phyloP scores from a whole-genome alignment of 2,888 invertebrate species.

The Adelphocoris suturalis region DNA sequence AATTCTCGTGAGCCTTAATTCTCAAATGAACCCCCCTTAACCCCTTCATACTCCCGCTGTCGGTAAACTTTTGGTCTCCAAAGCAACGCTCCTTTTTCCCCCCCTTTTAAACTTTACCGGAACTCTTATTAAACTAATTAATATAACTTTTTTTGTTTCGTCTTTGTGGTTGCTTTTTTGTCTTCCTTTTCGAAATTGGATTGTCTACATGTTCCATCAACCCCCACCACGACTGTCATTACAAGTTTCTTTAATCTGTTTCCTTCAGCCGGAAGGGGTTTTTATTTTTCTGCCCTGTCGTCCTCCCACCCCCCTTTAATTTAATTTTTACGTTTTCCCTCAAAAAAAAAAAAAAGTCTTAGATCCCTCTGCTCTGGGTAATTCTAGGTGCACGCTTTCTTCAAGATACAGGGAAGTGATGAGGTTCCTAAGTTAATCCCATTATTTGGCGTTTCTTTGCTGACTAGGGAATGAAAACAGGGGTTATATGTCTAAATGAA shows the following conservation, averaged over 20 bases:
- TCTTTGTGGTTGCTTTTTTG: conserved; percentile 37
- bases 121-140: conserved; percentile 67
- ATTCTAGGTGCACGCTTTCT: too few species aligned
- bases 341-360: too few species aligned
- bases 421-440: too few species aligned
- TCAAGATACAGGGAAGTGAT: too few species aligned
- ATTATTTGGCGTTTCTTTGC: too few species aligned
- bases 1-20: conserved; percentile 52
- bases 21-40: not conserved
- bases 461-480: too few species aligned
- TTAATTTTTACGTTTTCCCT: too few species aligned
- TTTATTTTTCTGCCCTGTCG: not conserved
- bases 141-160: conserved; percentile 37
- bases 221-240: not conserved
- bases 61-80: conserved; percentile 11
- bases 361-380: too few species aligned
- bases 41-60: not conserved
- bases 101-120: not conserved
- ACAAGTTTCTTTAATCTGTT: conserved; percentile 14
- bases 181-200: conserved; percentile 24
- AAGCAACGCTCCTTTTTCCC: not conserved
- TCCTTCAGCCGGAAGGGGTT: not conserved
- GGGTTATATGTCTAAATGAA: too few species aligned
- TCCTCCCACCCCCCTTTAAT: too few species aligned
- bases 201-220: conserved; percentile 50